phyloP scores from a whole-genome alignment of 2,113 vertebrate genomes.

The Salvelinus alpinus region DNA sequence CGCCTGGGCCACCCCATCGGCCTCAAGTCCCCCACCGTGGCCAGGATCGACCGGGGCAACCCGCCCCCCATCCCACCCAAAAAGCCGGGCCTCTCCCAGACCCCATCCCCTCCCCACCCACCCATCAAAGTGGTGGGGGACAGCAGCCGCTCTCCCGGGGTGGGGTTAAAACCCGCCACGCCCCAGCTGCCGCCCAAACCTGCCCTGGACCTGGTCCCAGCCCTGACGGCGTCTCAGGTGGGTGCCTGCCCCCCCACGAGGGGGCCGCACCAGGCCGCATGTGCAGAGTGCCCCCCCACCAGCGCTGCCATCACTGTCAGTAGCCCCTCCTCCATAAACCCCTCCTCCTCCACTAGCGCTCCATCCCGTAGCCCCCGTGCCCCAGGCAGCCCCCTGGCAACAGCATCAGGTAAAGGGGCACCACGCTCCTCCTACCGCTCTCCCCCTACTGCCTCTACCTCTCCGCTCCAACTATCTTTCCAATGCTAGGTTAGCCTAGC shows the following conservation, averaged over 20 bases:
- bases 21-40: conserved; percentile 86
- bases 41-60: conserved; percentile 94
- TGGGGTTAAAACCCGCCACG: conserved; percentile 84
- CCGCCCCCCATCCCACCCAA: conserved; percentile 98
- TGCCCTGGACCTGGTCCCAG: conserved; percentile 94
- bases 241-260: conserved; percentile 84
- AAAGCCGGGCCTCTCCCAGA: conserved; percentile 97
- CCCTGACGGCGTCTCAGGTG: conserved; percentile 99
- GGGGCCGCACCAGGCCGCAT: conserved; percentile 86
- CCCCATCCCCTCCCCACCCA: conserved; percentile 91
- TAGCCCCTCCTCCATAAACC: conserved; percentile 87
- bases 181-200: conserved; percentile 99
- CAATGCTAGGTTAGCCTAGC: background rate
- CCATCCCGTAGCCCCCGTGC: conserved; percentile 82
- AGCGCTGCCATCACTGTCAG: conserved; percentile 80
- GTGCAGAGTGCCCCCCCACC: conserved; percentile 89
- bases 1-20: conserved; percentile 77
- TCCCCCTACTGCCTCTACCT: conserved; percentile 51
- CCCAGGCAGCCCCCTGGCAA: conserved; percentile 95
- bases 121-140: conserved; percentile 89
- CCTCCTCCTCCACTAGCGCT: conserved; percentile 81
- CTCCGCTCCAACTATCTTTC: conserved; percentile 40
- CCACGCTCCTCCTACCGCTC: conserved; percentile 38
- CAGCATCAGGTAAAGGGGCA: conserved; percentile 99
- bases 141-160: conserved; percentile 80